phyloP scores from a whole-genome alignment of 2,888 invertebrate genomes.

The Diachrysia chrysitis region DNA sequence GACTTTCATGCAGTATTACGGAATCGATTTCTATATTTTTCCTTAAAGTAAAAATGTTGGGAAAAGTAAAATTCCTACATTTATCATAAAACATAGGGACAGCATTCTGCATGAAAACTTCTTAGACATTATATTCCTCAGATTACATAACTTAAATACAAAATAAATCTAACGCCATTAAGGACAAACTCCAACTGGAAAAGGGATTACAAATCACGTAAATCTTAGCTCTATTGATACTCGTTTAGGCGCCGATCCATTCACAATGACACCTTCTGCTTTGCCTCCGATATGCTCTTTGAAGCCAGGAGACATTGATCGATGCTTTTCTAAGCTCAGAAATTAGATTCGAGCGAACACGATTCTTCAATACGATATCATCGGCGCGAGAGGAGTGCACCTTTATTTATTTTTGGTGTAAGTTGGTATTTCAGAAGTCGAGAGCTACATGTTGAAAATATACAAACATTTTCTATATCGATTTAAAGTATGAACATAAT shows the following conservation, averaged over 20 bases:
- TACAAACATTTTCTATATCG: background rate
- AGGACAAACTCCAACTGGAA: background rate
- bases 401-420: slow-evolving; percentile 33
- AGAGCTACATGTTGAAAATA: background rate
- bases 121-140: background rate
- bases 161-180: slow-evolving; percentile 9
- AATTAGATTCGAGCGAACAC: slow-evolving; percentile 59
- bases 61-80: no score
- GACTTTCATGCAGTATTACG: background rate
- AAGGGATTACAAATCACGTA: slow-evolving; percentile 55
- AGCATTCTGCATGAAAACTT: background rate
- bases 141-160: background rate
- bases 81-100: no score
- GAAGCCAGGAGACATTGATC: slow-evolving; percentile 77
- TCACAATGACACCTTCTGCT: slow-evolving; percentile 72
- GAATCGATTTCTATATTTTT: background rate
- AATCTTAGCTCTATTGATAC: slow-evolving; percentile 67
- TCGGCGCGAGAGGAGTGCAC: slow-evolving; percentile 29
- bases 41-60: background rate
- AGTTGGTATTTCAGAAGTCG: slow-evolving; percentile 3
- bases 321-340: slow-evolving; percentile 68
- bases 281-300: slow-evolving; percentile 72
- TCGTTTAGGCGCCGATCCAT: slow-evolving; percentile 70
- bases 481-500: background rate
- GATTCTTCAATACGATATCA: slow-evolving; percentile 59